Evolutionary conservation across 2,113 vertebrate genomes (phyloP).

Genomic region (Meriones unguiculatus): DNA sequence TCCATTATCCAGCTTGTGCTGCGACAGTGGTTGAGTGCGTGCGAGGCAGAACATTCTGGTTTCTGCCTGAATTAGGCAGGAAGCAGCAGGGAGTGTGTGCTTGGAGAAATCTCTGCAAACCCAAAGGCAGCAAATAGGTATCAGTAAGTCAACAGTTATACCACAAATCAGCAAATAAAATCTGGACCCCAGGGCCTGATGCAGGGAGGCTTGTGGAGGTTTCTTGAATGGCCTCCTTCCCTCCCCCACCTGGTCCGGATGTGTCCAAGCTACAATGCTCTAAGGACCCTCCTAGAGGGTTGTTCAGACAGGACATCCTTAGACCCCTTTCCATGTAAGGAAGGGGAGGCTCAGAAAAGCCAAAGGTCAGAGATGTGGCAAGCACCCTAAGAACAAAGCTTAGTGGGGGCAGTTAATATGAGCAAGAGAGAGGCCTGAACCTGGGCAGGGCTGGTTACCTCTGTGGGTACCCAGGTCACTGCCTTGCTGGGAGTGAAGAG

Average conservation of each 20-base stretch:
- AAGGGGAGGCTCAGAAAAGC: background rate
- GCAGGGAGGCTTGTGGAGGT: background rate
- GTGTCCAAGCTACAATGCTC: background rate
- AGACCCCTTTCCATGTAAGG: background rate
- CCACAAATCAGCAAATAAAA: background rate
- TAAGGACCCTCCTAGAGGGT: background rate
- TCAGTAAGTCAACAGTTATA: background rate
- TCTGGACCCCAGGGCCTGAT: background rate
- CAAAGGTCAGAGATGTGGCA: background rate
- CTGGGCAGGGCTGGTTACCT: no score
- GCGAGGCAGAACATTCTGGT: background rate
- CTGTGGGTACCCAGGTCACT: background rate
- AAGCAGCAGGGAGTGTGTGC: background rate
- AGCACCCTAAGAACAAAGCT: background rate
- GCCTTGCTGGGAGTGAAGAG: background rate
- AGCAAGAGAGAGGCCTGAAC: background rate
- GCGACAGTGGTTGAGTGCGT: background rate
- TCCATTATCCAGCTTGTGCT: background rate
- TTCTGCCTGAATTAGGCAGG: constrained; percentile 39
- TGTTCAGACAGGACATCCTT: background rate
- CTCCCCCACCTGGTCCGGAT: background rate
- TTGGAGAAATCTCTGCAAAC: constrained; percentile 5
- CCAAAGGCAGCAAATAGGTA: background rate
- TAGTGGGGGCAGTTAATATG: accelerated
- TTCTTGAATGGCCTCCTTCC: background rate